Base-by-base conservation (phyloP, 2,797 vertebrate species). In the Alectoris magna region DNA sequence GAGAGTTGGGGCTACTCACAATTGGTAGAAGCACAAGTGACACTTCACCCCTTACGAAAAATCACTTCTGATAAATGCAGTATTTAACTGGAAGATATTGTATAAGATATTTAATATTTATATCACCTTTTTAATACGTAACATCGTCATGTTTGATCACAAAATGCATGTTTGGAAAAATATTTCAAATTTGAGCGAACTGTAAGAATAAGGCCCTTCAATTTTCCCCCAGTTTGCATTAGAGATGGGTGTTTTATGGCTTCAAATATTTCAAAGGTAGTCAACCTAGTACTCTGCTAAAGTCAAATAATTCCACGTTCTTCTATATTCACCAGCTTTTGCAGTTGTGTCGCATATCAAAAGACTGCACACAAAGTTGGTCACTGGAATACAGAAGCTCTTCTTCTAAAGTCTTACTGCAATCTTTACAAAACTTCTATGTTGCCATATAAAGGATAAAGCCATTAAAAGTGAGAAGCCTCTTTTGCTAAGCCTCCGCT, bases 11-110 rank as follows among this genome's bases (percentile, higher is more conserved):
- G 64, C 69, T 84, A 97, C 72, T 79, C 94, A 78, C 85, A 97
- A 96, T 43, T 80, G 49, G 79, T 46, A 96, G 92, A 96, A 94
- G 92, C 77, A 96, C 55, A 97, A 95, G 56, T 93, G 96, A 96
- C 84, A 95, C 76, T 97, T 96, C 94, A 96, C 75, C 84, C 92
- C 74, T 86, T 95, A 95, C 39, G 84, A 96, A 97, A 96, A 95
- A 95, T 96, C 55, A 94, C 76, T 97, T 97, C 93, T 96, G 78
- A 91, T 91, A 93, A 97, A 89, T 89, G 90, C 78, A 95, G 87
- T 91, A 97, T 95, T 96, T 96, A 97, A 96, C 87, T 94, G 84
- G 90, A 97, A 95, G 77, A 95, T 92, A 93, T 13, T 78, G 91
- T 85, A 88, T 91, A 94, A 95, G 83, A 95, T 91, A 96, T 87